These are phyloP conservation scores for Gibbula magus DNA, from an alignment of 2,888 invertebrate species.

Conservation along the genomic window DNA sequence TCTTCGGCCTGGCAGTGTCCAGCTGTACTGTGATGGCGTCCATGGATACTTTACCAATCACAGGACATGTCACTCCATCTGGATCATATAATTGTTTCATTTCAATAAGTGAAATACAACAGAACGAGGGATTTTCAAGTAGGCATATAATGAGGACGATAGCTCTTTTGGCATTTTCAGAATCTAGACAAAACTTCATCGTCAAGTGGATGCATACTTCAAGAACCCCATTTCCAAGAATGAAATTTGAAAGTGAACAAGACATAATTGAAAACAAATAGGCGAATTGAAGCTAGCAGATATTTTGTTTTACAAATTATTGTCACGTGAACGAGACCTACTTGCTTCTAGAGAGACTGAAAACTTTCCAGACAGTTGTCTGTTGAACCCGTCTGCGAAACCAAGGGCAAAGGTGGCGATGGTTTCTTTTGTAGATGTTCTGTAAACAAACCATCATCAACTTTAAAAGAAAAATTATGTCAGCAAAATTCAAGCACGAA, in stretches of 20 bases:
- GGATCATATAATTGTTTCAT: background rate
- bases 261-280: too few relatives aligned
- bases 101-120: too few relatives aligned
- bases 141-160: too few relatives aligned
- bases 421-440: constrained; percentile 39
- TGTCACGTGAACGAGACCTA: constrained; percentile 18
- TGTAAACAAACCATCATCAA: too few relatives aligned
- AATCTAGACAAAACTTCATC: too few relatives aligned
- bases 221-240: too few relatives aligned
- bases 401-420: constrained; percentile 52
- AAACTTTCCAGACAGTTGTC: constrained; percentile 42
- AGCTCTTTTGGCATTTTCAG: too few relatives aligned
- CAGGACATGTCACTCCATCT: constrained; percentile 41
- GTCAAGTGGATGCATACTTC: too few relatives aligned
- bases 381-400: constrained; percentile 53
- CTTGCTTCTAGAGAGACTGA: constrained; percentile 42
- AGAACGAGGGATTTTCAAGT: too few relatives aligned
- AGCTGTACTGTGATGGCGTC: constrained; percentile 52
- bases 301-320: background rate
- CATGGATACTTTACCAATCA: constrained; percentile 56
- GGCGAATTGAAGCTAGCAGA: background rate
- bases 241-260: too few relatives aligned
- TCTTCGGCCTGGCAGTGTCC: constrained; percentile 33
- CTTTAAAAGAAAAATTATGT: too few relatives aligned
- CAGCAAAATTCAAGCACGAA: too few relatives aligned